phyloP scores from a whole-genome alignment of 1,140 invertebrate species.

The Zaprionus tsacasi region DNA sequence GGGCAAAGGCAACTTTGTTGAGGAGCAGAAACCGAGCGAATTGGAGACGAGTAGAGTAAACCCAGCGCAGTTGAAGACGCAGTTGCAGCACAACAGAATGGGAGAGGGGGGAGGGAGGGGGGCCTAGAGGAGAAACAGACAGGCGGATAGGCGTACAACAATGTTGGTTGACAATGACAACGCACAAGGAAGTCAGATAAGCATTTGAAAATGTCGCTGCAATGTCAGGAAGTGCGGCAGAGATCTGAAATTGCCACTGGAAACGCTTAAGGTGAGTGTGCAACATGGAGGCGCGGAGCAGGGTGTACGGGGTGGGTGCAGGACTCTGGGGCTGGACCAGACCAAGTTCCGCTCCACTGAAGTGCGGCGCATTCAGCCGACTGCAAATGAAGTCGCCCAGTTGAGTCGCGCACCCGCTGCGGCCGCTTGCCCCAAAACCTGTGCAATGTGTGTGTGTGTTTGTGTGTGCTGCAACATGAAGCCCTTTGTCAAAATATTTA shows the following conservation, averaged over 20 bases:
- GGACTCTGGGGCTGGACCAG: background rate
- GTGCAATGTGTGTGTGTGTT: constrained; percentile 7
- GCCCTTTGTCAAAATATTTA: constrained; percentile 75
- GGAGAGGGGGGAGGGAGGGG: too few species aligned
- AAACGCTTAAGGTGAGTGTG: background rate
- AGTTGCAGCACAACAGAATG: background rate
- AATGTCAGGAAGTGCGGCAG: constrained; percentile 37
- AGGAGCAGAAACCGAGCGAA: too few species aligned
- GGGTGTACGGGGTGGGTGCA: background rate
- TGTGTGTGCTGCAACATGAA: constrained; percentile 38
- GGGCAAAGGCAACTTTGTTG: constrained; percentile 36
- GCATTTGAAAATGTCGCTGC: constrained; percentile 69
- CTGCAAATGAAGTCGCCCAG: constrained; percentile 57
- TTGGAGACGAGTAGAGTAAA: too few species aligned
- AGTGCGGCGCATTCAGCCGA: constrained; percentile 55
- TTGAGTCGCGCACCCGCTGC: background rate
- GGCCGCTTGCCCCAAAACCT: background rate
- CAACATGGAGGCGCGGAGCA: too few species aligned
- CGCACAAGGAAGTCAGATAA: constrained; percentile 72
- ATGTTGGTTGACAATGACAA: constrained; percentile 17
- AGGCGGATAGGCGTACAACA: constrained; percentile 10
- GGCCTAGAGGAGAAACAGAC: background rate
- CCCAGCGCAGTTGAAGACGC: background rate
- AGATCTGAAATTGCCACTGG: constrained; percentile 22
- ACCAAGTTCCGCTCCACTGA: constrained; percentile 32